Conservation (phyloP, 2,797 vertebrate genomes). For the Sebastes baramenuke region DNA sequence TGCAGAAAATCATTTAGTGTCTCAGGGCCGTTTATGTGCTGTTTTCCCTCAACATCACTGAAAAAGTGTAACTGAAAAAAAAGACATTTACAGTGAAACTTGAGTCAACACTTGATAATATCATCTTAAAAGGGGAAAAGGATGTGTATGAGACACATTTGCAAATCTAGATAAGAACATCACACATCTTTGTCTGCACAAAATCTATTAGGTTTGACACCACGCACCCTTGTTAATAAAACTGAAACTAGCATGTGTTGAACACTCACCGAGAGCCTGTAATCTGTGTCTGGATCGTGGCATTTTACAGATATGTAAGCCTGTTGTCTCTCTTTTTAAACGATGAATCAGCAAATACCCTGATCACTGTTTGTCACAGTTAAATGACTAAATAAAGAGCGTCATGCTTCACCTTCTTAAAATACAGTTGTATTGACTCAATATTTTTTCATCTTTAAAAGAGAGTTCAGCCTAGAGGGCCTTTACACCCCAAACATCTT, state of each 20-base stretch:
- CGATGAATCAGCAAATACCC: background rate
- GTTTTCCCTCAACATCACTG: background rate
- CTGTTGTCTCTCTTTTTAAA: background rate
- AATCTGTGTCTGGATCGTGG: background rate
- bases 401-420: constrained; percentile 29
- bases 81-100: background rate
- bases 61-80: background rate
- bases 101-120: background rate
- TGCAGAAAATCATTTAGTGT: background rate
- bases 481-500: background rate
- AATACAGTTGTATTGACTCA: constrained; percentile 17
- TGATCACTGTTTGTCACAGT: constrained; percentile 9
- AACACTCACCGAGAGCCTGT: background rate
- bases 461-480: background rate
- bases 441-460: background rate
- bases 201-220: background rate
- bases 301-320: background rate
- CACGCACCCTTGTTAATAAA: background rate
- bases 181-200: background rate
- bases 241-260: background rate
- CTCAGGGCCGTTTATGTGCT: background rate
- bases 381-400: constrained; percentile 33
- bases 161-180: background rate
- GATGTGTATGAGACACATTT: background rate
- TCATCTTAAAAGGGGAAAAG: background rate